Base-by-base conservation (phyloP, 2,888 invertebrate species). In the Trisateles emortualis region DNA sequence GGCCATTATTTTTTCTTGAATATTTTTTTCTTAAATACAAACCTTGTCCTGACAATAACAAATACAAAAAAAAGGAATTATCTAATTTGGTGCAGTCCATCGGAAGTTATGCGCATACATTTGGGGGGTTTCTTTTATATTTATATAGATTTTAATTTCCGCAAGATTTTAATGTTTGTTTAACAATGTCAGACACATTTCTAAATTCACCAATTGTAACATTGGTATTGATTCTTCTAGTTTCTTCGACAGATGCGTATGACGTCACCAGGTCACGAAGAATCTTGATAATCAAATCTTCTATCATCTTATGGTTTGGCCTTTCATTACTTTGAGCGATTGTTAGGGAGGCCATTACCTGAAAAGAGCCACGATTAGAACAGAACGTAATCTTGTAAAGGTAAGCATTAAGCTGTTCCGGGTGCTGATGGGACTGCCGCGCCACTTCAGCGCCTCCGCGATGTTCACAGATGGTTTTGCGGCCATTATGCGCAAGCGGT, bases 151-250 rank as follows among this genome's bases (percentile, higher is more conserved):
- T 36, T 42, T 24, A 79, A 57, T 73, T 66, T 22, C 64, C 64
- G 58, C 89, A 89, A 48, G 77, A 67, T 53, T 79, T 85, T 11
- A 88, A 42, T 13, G 65, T 53, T 3, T 76, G 60, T 41, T 82
- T 74, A 4, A 90, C 62, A 11, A 64, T 49, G 39, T 78, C 74
- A 0, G 87, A 72, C 14, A 84, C 57, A 17, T 60, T 58, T 22
- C 62, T 57, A 52, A 86, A 90, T 13, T 79, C 76, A n/a, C 75
- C 57, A 1, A 83, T 51, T 2, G 70, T 64, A 4, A 63, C 58
- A 1, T 74, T 69, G 17, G 62, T 54, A 36, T 65, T 76, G 10
- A 58, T 66, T 42, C 68, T 72, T 26, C 71, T 76, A 32, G 59
- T 68, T 2, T 78, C 74, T 0, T 79, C 70, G 9, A 84, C 55